A percentile compares a stretch with the other conserved stretches of the same genome.
Conservation (phyloP, 2,113 vertebrate genomes). For the Saccopteryx bilineata region DNA sequence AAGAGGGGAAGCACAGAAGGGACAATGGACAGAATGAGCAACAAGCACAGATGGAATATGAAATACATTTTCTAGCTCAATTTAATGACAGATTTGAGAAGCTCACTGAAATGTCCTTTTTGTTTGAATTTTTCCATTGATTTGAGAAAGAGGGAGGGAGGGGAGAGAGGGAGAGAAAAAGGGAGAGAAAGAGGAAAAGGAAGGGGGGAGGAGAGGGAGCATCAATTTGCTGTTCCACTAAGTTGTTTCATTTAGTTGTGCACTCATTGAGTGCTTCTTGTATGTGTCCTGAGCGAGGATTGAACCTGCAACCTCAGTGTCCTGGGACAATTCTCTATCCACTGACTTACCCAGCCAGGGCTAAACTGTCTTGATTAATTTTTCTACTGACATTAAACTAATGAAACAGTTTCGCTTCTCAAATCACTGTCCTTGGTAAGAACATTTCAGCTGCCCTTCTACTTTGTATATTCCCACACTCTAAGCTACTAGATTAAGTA, state of each 20-base stretch:
- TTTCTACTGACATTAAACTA: not conserved
- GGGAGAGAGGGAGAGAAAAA: too few relatives aligned
- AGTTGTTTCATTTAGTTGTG: too few relatives aligned
- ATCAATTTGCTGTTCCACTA: too few relatives aligned
- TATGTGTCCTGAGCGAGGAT: too few relatives aligned
- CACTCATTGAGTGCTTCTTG: too few relatives aligned
- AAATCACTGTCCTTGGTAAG: not conserved
- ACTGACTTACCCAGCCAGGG: too few relatives aligned
- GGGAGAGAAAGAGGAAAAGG: too few relatives aligned
- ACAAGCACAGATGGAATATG: not conserved
- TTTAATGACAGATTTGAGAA: slow-evolving; percentile 15
- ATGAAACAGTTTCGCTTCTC: slow-evolving; percentile 1
- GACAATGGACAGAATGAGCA: not conserved
- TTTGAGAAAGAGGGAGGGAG: too few relatives aligned
- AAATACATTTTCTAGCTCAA: not conserved
- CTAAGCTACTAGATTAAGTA: not conserved
- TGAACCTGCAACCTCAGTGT: too few relatives aligned
- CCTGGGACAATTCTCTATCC: too few relatives aligned
- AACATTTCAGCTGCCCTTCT: not conserved
- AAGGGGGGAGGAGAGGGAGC: too few relatives aligned
- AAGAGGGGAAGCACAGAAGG: not conserved
- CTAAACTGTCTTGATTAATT: not conserved
- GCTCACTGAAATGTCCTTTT: not conserved
- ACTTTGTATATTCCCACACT: not conserved
- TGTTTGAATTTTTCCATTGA: too few relatives aligned